Base-by-base conservation (phyloP, 2,888 invertebrate genomes). In the Bellardia bayeri region DNA sequence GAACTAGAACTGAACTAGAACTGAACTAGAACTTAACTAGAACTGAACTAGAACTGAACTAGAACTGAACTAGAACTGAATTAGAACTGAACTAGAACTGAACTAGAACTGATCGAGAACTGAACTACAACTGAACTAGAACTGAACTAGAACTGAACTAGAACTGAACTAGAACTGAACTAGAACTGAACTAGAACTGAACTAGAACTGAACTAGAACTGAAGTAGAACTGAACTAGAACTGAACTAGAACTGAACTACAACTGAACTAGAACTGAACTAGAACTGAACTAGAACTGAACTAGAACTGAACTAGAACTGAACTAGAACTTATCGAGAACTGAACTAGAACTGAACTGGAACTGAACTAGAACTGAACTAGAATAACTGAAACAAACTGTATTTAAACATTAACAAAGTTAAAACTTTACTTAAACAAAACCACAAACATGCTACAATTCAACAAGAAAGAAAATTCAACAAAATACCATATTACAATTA, bases 1-100 rank as follows among this genome's bases (percentile, higher is more conserved):
- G 54, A 56, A 56, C 54, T 56, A 56, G 54, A 56, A 56, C 54
- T 23, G 54, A 56, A 56, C 54, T 56, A 56, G 54, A 56, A 56
- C 54, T 23, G 54, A 56, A 56, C 54, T 56, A 56, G 54, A 56
- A 56, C 54, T 23, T 16, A 56, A 56, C 54, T 56, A 56, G 54
- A 56, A 56, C 54, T 23, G 54, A 56, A 56, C 54, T 56, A 56
- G 54, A 56, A 56, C 54, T 23, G 54, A 56, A 56, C 54, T 56
- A 56, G 54, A 56, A 56, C 54, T 23, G 54, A 51, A 56, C 54
- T 56, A 56, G 54, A 56, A 56, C 54, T 23, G 54, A 56, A 56
- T 23, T 56, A 56, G 54, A 56, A 56, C 54, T 23, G 54, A 56
- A 56, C 54, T 56, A 56, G 54, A 56, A 56, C 54, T 23, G 54